Conservation (phyloP, 2,888 invertebrate genomes). For the Tenthredo amoena region DNA sequence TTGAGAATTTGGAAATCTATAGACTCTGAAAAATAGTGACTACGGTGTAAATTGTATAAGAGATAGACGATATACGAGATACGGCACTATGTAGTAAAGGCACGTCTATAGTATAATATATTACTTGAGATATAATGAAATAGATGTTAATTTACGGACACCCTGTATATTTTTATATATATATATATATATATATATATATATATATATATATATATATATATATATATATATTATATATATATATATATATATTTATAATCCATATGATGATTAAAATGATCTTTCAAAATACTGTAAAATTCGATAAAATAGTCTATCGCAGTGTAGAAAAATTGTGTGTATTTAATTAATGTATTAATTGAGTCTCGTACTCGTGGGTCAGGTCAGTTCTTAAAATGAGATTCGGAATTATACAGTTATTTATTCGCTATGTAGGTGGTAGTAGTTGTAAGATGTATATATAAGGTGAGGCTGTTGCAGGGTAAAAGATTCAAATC, state of each 20-base stretch:
- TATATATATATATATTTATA: conserved; percentile 71
- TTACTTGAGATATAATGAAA: conserved; percentile 22
- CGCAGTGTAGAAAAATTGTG: neutral
- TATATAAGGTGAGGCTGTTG: conserved; percentile 14
- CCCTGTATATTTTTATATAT: conserved; percentile 67
- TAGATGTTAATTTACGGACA: conserved; percentile 64
- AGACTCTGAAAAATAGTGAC: neutral
- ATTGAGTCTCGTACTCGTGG: conserved; percentile 55
- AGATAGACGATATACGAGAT: conserved; percentile 22
- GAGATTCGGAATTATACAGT: conserved; percentile 34
- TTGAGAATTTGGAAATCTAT: neutral
- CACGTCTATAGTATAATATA: conserved; percentile 34
- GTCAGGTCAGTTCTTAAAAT: conserved; percentile 44
- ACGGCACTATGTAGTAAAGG: conserved; percentile 14
- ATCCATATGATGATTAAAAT: conserved; percentile 67
- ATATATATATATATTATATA: conserved; percentile 73
- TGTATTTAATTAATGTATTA: conserved; percentile 48
- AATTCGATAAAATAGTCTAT: conserved; percentile 76
- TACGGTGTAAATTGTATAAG: conserved; percentile 16
- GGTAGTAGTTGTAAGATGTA: neutral
- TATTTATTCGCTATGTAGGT: conserved; percentile 17
- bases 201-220: conserved; percentile 70
- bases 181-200: conserved; percentile 64
- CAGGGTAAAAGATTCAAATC: conserved; percentile 26
- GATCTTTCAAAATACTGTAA: conserved; percentile 76